Evolutionary conservation across 2,113 vertebrate species (phyloP).

Genomic region (Rhinichthys klamathensis): DNA sequence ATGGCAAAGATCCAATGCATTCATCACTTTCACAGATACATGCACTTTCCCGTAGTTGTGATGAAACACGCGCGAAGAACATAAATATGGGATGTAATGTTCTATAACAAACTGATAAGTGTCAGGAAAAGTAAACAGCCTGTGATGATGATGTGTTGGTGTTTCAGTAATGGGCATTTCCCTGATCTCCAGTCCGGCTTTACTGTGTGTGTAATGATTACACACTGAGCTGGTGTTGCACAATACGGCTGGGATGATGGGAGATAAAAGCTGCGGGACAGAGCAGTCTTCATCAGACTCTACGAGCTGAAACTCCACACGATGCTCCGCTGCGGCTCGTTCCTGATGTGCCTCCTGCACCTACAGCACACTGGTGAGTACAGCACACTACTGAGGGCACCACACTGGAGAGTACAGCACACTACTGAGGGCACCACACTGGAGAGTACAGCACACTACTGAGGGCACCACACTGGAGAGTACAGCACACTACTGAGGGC

Average conservation of each 20-base stretch:
- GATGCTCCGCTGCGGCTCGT: neutral
- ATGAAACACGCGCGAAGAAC: neutral
- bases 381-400: no score
- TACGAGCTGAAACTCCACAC: neutral
- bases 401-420: neutral
- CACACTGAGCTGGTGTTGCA: neutral
- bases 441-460: neutral
- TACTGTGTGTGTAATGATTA: slow-evolving; percentile 5
- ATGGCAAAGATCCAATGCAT: neutral
- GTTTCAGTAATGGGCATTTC: slow-evolving; percentile 30
- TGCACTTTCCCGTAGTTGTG: neutral
- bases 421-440: neutral
- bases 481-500: no score
- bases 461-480: neutral
- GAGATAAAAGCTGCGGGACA: neutral
- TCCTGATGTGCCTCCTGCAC: slow-evolving; percentile 5
- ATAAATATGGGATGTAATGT: slow-evolving; percentile 15
- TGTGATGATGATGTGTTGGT: neutral
- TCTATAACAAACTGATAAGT: slow-evolving; percentile 3
- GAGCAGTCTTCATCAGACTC: neutral
- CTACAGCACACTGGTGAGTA: neutral
- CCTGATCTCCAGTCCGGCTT: neutral
- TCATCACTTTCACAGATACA: neutral
- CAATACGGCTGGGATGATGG: neutral
- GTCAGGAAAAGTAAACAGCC: neutral